Evolutionary conservation across 2,888 invertebrate genomes (phyloP).

Genomic region (Agrochola litura): DNA sequence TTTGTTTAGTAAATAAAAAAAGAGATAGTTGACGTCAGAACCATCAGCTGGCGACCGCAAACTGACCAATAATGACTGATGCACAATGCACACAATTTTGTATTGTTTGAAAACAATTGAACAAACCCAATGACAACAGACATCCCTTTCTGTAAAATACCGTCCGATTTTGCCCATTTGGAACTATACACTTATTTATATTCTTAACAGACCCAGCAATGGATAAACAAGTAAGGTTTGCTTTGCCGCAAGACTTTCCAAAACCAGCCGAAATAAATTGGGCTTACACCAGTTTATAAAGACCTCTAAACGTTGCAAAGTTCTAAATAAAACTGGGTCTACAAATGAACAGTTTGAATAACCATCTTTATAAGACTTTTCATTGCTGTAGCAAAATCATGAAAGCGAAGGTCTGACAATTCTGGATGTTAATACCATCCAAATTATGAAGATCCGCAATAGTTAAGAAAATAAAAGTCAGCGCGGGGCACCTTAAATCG

Average conservation of each 20-base stretch:
- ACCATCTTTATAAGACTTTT: slow-evolving; percentile 7
- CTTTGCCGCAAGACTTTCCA: background rate
- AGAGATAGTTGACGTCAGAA: slow-evolving; percentile 62
- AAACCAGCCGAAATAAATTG: slow-evolving; percentile 29
- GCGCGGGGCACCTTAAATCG: slow-evolving; percentile 36
- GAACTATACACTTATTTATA: background rate
- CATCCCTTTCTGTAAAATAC: slow-evolving; percentile 8
- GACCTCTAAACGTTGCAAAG: background rate
- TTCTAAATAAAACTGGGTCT: background rate
- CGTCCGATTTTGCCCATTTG: slow-evolving; percentile 13
- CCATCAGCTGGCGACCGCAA: slow-evolving; percentile 85
- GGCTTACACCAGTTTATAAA: background rate
- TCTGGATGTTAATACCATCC: background rate
- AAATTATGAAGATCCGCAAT: slow-evolving; percentile 35
- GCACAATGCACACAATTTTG: slow-evolving; percentile 66
- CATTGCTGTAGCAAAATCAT: background rate
- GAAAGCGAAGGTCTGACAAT: background rate
- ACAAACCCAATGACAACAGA: slow-evolving; percentile 34
- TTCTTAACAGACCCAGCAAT: background rate
- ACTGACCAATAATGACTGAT: slow-evolving; percentile 77
- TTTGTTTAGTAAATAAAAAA: slow-evolving; percentile 68
- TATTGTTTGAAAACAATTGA: slow-evolving; percentile 71
- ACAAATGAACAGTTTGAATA: background rate
- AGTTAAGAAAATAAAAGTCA: slow-evolving; percentile 2
- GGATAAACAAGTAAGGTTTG: background rate